Evolutionary conservation across 1,140 invertebrate species (phyloP), one percentile per base, ranked within the genome.

Genomic region (Musca vetustissima): DNA sequence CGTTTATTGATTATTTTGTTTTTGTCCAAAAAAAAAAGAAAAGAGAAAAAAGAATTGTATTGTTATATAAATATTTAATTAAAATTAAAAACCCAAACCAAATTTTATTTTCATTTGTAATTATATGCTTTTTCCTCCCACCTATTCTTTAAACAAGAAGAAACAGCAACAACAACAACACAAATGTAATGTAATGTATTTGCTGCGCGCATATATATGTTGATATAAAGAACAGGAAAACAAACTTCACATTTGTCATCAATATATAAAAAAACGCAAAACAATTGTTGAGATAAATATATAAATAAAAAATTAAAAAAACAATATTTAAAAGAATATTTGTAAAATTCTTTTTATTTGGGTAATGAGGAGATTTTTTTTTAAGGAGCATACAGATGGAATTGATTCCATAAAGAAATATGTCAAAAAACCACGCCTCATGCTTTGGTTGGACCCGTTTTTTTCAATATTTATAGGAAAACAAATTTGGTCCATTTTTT

Each of bases 251-350:
- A 59, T 59, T 36, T 61, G 57, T 61, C 57, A 61, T 61, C 36
- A 43, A 43, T 8, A 32, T 32, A n/a, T n/a, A 4, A 28, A 28
- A 28, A 4, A 61, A 17, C 19, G 13, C n/a, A 43, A 61, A 61
- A 61, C 57, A 59, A 43, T 61, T 61, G 57, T 61, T 61, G 57
- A 61, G 57, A 61, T 43, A 61, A 61, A 61, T 36, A 61, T 36
- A 61, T 19, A 61, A 36, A 61, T 36, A 43, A 61, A 61, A 43
- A 36, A 61, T 36, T 21, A 61, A 61, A 43, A 17, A 61, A 36
- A 61, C 17, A 43, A 43, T 9, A 43, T 43, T 43, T 43, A 43
- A 43, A 43, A 43, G 36, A 43, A 43, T 4, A 32, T 32, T 4
- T 32, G 36, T 43, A 13, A 2, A 13, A 2, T 43, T 43, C 7